Conservation (phyloP, 92 coral and sea anemone species). For the Heteractis magnifica region DNA sequence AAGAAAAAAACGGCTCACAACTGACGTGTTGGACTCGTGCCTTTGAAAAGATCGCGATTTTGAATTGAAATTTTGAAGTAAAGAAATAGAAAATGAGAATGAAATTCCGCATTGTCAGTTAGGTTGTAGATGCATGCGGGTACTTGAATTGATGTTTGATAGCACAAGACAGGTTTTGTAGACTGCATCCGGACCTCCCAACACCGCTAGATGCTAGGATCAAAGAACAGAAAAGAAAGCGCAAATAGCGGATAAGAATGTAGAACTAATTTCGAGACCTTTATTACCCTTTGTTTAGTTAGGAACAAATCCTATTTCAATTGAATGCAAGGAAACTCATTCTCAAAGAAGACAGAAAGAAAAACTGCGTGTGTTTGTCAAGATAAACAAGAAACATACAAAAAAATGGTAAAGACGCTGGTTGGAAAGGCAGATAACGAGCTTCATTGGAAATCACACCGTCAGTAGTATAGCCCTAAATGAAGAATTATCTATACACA, state of each 20-base stretch:
- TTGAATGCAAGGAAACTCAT: constrained; percentile 21
- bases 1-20: not conserved
- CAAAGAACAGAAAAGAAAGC: constrained; percentile 26
- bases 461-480: not conserved
- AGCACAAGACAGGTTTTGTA: constrained; percentile 11
- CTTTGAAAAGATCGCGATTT: not conserved
- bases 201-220: constrained; percentile 1
- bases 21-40: not conserved
- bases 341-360: constrained; percentile 1
- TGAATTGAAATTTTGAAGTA: not conserved
- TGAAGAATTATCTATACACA: not conserved
- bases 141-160: constrained; percentile 4
- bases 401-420: not conserved
- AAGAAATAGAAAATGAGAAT: not conserved
- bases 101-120: not conserved
- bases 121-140: constrained; percentile 13
- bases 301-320: constrained; percentile 45
- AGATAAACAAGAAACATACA: not conserved
- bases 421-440: constrained; percentile 15
- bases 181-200: not conserved
- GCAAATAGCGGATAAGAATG: constrained; percentile 46
- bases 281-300: constrained; percentile 55
- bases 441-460: not conserved
- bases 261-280: constrained; percentile 27
- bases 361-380: constrained; percentile 1